Evolutionary conservation across 2,888 invertebrate species (phyloP).

Genomic region (Oegoconia quadripuncta): DNA sequence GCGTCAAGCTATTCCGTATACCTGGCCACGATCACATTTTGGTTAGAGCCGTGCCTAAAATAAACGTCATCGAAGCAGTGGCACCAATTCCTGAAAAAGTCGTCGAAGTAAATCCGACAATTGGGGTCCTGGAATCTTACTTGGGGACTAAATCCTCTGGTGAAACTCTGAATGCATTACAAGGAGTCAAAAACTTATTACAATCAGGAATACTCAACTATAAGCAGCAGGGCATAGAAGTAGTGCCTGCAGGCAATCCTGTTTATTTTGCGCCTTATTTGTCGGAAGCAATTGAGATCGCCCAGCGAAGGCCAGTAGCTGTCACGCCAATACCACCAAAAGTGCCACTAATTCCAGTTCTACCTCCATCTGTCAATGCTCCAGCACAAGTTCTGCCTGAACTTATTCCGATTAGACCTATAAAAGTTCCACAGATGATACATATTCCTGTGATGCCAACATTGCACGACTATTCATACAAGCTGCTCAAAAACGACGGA

Average conservation of each 20-base stretch:
- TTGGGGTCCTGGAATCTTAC: constrained; percentile 28
- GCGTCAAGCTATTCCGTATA: constrained; percentile 27
- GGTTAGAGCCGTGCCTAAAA: constrained; percentile 29
- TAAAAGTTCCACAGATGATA: constrained; percentile 10
- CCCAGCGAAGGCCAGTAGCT: neutral
- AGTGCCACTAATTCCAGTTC: neutral
- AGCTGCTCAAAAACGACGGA: constrained; percentile 28
- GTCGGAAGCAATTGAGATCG: no score
- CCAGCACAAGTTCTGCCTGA: neutral
- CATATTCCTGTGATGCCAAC: constrained; percentile 18
- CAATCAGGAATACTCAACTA: constrained; percentile 28
- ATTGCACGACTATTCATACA: constrained; percentile 35
- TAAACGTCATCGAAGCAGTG: constrained; percentile 4
- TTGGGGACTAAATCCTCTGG: constrained; percentile 29
- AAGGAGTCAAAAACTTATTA: constrained; percentile 29
- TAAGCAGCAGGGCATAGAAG: constrained; percentile 11
- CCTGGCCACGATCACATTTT: constrained; percentile 33
- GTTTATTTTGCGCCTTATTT: neutral
- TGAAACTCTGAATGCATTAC: constrained; percentile 31
- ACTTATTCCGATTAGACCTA: constrained; percentile 2
- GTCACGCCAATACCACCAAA: neutral
- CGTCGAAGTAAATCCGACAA: constrained; percentile 10
- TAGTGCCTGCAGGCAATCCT: no score
- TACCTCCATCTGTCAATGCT: neutral
- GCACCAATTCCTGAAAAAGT: constrained; percentile 15